Evolutionary conservation across 2,113 vertebrate species (phyloP).

Genomic region (Chrysemys picta): DNA sequence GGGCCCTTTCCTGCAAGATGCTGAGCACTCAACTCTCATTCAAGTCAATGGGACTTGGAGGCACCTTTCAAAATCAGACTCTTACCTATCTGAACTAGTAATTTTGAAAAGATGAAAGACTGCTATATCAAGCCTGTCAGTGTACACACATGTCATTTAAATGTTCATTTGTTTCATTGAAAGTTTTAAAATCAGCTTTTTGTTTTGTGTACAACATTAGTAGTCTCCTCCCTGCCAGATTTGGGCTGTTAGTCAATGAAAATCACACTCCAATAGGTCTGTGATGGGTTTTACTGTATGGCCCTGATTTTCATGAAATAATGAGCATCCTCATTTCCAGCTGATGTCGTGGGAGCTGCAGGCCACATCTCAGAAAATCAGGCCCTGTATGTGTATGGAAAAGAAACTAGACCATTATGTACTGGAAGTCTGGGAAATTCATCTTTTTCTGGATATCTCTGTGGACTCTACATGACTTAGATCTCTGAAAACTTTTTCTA

Average conservation of each 20-base stretch:
- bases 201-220: not conserved
- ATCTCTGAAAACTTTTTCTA: not conserved
- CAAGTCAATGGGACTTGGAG: not conserved
- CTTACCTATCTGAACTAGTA: not conserved
- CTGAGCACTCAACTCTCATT: fast-evolving
- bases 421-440: not conserved
- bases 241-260: fast-evolving
- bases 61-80: not conserved
- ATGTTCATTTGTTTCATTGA: fast-evolving
- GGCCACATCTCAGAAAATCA: not conserved
- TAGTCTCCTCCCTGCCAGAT: fast-evolving
- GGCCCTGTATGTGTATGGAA: not conserved
- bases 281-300: fast-evolving
- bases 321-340: not conserved
- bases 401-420: not conserved
- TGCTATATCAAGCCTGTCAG: not conserved
- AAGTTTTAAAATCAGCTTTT: not conserved
- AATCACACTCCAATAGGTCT: fast-evolving
- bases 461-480: not conserved
- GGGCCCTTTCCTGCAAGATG: not conserved
- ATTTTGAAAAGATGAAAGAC: not conserved
- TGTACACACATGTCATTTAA: fast-evolving
- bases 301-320: not conserved
- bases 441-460: not conserved
- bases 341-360: fast-evolving